Base-by-base conservation (phyloP, 2,113 vertebrate genomes). In the Austrofundulus limnaeus region DNA sequence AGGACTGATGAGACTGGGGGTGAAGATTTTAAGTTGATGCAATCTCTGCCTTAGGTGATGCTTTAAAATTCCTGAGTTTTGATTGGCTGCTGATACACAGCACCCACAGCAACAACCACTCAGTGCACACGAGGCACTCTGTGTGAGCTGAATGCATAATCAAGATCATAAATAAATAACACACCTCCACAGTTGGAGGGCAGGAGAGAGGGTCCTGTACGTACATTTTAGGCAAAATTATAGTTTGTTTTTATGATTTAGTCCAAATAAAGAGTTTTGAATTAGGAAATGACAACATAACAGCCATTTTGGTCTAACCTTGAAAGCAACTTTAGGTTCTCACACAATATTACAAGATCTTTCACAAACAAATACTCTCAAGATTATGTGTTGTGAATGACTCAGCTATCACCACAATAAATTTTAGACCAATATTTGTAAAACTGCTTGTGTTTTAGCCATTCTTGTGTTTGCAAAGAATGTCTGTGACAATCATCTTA, bases 51-150 rank as follows among this genome's bases (percentile, higher is more conserved):
- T 15, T 12, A 45, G 69, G 66, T 54, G 5, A 58, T 46, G 49
- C 39, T 9, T 8, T 50, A 66, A 68, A 59, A n/a, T 12, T 16
- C 50, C 63, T 56, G 24, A n/a, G 23, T 50, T 45, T 57, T 72
- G 54, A 85, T 71, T 60, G 82, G 72, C 41, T 2, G 38, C 49
- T 38, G 60, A 63, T 55, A 20, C 37, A 28, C 10, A 2, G 79
- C 74, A 78, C 49, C 81, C 81, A 78, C 78, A 47, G 85, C 77
- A 86, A 87, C 85, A 74, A 37, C 43, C 69, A 71, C 51, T 61
- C 76, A 64, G 58, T 46, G 21, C 20, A 47, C 57, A 83, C 41
- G 65, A 39, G 46, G 57, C 47, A 66, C 51, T 46, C 21, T 70
- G 66, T 46, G 50, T 8, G 2, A 70, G 66, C 50, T 66, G 70